phyloP scores from a whole-genome alignment of 2,113 vertebrate species.

The Corydoras sp. region DNA sequence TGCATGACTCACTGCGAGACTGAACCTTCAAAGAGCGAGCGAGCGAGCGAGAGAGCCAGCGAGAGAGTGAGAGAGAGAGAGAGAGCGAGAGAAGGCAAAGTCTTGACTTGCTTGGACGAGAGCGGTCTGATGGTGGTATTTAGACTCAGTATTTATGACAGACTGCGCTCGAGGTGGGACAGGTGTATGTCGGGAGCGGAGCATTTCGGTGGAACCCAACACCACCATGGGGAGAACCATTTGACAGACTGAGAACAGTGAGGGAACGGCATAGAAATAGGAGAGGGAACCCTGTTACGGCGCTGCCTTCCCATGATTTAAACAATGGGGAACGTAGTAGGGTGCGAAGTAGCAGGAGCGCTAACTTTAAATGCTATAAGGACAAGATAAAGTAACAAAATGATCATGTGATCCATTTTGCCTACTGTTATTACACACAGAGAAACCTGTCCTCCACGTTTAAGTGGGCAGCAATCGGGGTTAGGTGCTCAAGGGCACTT shows the following conservation, averaged over 20 bases:
- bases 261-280: conserved; percentile 25
- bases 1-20: conserved; percentile 31
- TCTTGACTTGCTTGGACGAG: background rate
- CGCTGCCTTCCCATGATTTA: background rate
- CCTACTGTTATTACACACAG: too few species aligned
- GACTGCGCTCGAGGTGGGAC: conserved; percentile 37
- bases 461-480: too few species aligned
- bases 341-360: background rate
- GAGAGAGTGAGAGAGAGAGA: conserved; percentile 11
- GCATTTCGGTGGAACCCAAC: conserved; percentile 48
- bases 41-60: background rate
- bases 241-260: conserved; percentile 41
- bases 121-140: conserved; percentile 24
- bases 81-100: conserved; percentile 12
- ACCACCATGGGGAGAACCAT: conserved; percentile 37
- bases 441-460: too few species aligned
- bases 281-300: background rate
- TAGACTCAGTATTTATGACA: conserved; percentile 50
- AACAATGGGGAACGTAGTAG: background rate
- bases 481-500: too few species aligned
- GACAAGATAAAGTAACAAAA: background rate
- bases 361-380: background rate
- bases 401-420: too few species aligned
- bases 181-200: conserved; percentile 43
- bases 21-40: background rate